Evolutionary conservation across 2,888 invertebrate genomes (phyloP), one percentile per base, ranked within the genome.

Genomic region (Agrenia bidenticulata): DNA sequence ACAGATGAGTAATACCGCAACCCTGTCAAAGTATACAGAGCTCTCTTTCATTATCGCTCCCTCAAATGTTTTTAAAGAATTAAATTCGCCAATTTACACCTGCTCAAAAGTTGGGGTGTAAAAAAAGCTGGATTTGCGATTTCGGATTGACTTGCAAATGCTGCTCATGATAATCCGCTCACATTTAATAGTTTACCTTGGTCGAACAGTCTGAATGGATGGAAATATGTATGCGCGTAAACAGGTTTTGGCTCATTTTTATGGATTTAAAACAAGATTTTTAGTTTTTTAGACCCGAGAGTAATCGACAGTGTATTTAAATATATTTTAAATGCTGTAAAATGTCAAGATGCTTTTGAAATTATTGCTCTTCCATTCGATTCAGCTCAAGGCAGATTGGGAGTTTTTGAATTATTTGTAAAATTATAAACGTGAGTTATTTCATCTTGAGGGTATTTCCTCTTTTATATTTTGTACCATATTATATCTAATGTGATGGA

Each of bases 301-400:
- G 26, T 55, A 55, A 55, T 55, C 55, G 55, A 32, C 55, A 24
- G 42, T 54, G 51, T 61, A 54, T 61, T 54, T 53, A 41, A 32
- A 32, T 32, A 32, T 32, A 32, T 32, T 32, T 4, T 32, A 32
- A 61, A 61, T 19, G 50, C 26, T 32, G 50, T 60, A 60, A 60
- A 54, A 54, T 61, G 61, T 61, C 61, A 21, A 39, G 42, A 50
- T 54, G 41, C 9, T 61, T 61, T 21, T 26, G 15, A 54, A 53
- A 59, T 61, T 54, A 54, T 54, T 15, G 51, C 37, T 13, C 24
- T 23, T 24, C 21, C 45, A 19, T 5, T 15, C n/a, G 4, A 45
- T 17, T 45, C 45, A 19, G 4, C 45, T 19, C 5, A 45, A 5
- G n/a, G 32, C 32, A 4, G 32, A 5, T 19, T 45, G 7, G 7